Conservation (phyloP, 2,797 vertebrate species). For the Dromococcyx pavoninus region DNA sequence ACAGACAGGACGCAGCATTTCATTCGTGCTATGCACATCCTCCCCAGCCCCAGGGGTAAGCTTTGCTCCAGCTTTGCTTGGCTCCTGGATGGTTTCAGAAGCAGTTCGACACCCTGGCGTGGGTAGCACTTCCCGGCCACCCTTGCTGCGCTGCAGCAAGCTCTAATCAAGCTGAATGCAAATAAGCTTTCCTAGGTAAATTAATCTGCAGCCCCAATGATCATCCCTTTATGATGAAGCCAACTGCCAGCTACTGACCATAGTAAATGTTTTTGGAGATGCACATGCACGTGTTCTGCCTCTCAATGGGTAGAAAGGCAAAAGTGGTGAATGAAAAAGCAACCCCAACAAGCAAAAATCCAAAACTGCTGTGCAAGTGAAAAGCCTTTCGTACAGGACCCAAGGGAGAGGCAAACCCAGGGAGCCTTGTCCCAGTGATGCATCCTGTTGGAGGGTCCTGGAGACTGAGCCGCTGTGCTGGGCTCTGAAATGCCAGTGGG, state of each 20-base stretch:
- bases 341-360: not conserved
- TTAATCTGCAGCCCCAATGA: not conserved
- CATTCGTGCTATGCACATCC: slow-evolving; percentile 22
- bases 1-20: slow-evolving; percentile 12
- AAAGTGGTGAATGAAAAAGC: not conserved
- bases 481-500: not conserved
- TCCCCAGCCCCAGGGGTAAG: slow-evolving; percentile 35
- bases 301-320: not conserved
- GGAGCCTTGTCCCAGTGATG: not conserved
- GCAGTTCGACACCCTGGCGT: not conserved
- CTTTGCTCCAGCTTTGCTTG: not conserved
- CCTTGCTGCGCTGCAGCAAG: not conserved
- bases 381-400: not conserved
- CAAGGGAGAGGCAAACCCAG: not conserved
- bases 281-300: not conserved
- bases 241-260: not conserved
- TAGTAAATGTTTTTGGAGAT: not conserved
- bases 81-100: not conserved
- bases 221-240: not conserved
- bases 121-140: slow-evolving; percentile 44
- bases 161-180: not conserved
- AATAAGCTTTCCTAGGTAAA: not conserved
- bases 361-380: not conserved
- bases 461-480: fast-evolving
- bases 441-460: not conserved